Conservation (phyloP, 1,140 invertebrate genomes). For the Cydia strobilella region DNA sequence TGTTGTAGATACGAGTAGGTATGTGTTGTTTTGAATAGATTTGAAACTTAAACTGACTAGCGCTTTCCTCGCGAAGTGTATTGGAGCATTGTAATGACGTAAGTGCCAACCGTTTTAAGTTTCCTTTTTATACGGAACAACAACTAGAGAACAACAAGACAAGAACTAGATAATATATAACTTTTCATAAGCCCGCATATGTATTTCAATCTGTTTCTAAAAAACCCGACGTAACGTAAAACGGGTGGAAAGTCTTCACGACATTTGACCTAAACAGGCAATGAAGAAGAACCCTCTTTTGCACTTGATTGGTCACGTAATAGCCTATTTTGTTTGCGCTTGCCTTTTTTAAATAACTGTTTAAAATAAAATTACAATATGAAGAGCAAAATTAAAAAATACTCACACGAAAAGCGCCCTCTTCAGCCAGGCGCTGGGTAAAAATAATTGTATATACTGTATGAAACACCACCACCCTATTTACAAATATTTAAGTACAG, state of each 20-base stretch:
- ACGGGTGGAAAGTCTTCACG: background rate
- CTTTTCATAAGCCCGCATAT: background rate
- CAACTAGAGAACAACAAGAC: too few relatives aligned
- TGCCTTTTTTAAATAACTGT: background rate
- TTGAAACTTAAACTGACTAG: too few relatives aligned
- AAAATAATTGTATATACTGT: slow-evolving; percentile 34
- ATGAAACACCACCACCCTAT: slow-evolving; percentile 62
- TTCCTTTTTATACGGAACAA: too few relatives aligned
- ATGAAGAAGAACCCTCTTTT: background rate
- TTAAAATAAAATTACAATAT: background rate
- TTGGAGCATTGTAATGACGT: too few relatives aligned
- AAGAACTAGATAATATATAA: background rate
- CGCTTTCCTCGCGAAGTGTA: too few relatives aligned
- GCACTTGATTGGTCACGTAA: background rate
- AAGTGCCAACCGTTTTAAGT: too few relatives aligned
- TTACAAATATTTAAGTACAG: slow-evolving; percentile 67
- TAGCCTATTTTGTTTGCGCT: background rate
- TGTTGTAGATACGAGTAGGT: too few relatives aligned
- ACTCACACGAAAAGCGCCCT: background rate
- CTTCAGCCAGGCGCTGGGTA: background rate
- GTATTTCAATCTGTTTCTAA: background rate
- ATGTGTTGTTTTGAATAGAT: too few relatives aligned
- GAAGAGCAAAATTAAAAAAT: background rate
- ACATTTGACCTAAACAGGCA: background rate
- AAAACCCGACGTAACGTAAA: background rate